These are phyloP conservation scores for Sesia apiformis DNA, from an alignment of 2,888 invertebrate species.

Conservation along the genomic window DNA sequence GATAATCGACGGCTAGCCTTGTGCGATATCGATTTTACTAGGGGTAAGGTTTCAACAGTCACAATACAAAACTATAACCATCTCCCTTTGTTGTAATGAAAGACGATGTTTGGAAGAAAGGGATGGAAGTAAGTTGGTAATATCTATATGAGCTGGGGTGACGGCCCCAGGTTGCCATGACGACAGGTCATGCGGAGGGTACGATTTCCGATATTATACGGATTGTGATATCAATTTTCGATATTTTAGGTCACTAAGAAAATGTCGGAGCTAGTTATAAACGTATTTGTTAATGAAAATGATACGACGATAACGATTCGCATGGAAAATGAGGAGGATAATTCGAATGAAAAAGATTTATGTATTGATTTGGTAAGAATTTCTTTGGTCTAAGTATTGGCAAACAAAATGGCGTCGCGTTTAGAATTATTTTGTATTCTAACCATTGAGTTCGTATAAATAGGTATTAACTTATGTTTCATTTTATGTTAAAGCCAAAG, in stretches of 20 bases:
- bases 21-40: conserved; percentile 74
- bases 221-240: conserved; percentile 51
- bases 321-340: conserved; percentile 18
- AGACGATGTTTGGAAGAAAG: conserved; percentile 19
- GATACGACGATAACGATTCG: conserved; percentile 23
- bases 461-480: no score
- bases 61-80: conserved; percentile 16
- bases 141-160: conserved; percentile 23
- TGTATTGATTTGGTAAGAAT: conserved; percentile 46
- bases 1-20: conserved; percentile 75
- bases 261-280: conserved; percentile 32
- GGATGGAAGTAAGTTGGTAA: conserved; percentile 14
- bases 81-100: conserved; percentile 24
- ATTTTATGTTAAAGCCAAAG: no score
- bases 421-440: no score
- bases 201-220: conserved; percentile 56
- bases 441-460: no score
- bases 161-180: conserved; percentile 49
- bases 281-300: conserved; percentile 30
- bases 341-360: conserved; percentile 20
- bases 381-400: conserved; percentile 11
- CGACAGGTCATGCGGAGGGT: conserved; percentile 42
- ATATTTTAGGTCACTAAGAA: conserved; percentile 47
- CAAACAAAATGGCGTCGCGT: no score
- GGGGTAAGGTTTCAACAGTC: conserved; percentile 40